These are phyloP conservation scores for Theristicus caerulescens DNA, from an alignment of 2,113 vertebrate genomes.

Conservation along the genomic window DNA sequence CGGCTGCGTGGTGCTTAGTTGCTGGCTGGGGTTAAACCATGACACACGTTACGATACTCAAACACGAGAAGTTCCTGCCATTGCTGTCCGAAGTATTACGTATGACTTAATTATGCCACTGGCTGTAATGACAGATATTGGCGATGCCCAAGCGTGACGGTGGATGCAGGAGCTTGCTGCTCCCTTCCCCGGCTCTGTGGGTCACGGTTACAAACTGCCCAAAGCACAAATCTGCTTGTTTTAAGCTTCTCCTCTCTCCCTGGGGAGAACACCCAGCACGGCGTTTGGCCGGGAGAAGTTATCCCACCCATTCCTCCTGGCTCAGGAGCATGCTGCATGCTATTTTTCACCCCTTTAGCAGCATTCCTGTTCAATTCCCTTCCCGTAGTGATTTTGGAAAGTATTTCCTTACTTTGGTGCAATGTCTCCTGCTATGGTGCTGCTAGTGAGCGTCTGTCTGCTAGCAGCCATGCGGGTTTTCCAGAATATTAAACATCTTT, in stretches of 20 bases:
- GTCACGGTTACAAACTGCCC: background rate
- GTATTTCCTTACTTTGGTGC: background rate
- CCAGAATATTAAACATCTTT: background rate
- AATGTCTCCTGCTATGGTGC: rapidly evolving
- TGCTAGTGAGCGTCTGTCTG: rapidly evolving
- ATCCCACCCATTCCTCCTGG: background rate
- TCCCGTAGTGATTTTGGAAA: rapidly evolving
- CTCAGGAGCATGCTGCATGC: rapidly evolving
- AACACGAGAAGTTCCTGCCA: rapidly evolving
- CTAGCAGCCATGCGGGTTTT: rapidly evolving
- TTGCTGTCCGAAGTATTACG: background rate
- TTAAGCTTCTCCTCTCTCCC: rapidly evolving
- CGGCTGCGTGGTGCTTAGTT: too few species aligned
- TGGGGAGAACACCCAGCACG: rapidly evolving
- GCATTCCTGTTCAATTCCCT: background rate
- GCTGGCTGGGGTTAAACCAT: too few species aligned
- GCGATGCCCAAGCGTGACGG: rapidly evolving
- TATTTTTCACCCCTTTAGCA: background rate
- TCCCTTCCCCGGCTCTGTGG: background rate
- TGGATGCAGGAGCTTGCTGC: background rate
- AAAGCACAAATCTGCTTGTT: background rate
- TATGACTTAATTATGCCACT: rapidly evolving
- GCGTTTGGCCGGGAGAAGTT: background rate
- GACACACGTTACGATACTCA: background rate
- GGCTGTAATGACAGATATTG: background rate